Percentiles rank a stretch among this genome's conserved stretches.
phyloP scores from a whole-genome alignment of 2,113 vertebrate genomes.

The Tricholaema leucomelas region DNA sequence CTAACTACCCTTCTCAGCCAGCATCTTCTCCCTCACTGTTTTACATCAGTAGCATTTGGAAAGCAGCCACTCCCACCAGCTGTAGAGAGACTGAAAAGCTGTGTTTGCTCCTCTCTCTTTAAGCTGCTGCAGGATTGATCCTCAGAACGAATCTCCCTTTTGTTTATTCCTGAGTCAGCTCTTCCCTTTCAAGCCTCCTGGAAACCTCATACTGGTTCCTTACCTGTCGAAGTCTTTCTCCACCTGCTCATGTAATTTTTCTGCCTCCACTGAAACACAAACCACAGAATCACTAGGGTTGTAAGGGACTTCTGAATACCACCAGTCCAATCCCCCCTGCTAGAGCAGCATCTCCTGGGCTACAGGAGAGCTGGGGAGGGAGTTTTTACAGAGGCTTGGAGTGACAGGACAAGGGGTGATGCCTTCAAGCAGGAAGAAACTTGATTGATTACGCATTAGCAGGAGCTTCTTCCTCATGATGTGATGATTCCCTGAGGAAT shows the following conservation, averaged over 20 bases:
- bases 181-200: background rate
- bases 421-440: no score
- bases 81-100: background rate
- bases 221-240: background rate
- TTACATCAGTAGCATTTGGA: background rate
- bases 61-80: background rate
- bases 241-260: background rate
- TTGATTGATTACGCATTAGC: no score
- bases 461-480: no score
- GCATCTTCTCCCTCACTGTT: background rate
- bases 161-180: background rate
- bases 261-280: background rate
- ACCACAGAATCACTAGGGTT: background rate
- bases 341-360: no score
- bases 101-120: background rate
- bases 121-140: background rate
- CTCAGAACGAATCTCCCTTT: background rate
- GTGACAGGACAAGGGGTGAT: no score
- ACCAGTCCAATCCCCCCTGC: no score
- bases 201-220: background rate
- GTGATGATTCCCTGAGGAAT: no score
- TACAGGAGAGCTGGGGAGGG: no score
- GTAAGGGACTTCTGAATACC: no score
- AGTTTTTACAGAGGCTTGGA: no score
- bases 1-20: background rate